Evolutionary conservation across 2,113 vertebrate genomes (phyloP), one percentile per base, ranked within the genome.

Genomic region (Gymnarchus niloticus): DNA sequence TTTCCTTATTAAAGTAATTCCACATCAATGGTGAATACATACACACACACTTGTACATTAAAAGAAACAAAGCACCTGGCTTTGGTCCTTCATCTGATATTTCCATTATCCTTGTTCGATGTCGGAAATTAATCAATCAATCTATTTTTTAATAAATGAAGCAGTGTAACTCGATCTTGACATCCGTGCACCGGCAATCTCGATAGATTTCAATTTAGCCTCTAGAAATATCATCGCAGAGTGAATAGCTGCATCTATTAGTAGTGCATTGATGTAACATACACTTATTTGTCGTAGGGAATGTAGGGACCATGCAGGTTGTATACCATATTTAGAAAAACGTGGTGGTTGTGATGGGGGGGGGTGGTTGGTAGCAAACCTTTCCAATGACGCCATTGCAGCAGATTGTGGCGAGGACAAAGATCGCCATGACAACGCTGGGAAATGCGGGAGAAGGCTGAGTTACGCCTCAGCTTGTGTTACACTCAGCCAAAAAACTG

Each of bases 391-490:
- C 85, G 85, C 59, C 85, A 86, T 83, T 83, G 85, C 85, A 86
- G 85, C 80, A 86, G 85, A 86, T 61, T 83, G 85, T 69, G 14
- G 80, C 78, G 57, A 86, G 85, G 80, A 86, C 80, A 86, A 86
- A 86, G 85, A 86, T 86, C 78, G 57, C 85, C 85, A 86, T 86
- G 85, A 86, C 85, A 86, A 86, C 85, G 57, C 46, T 23, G 48
- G 28, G 85, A 69, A 86, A 86, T 52, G 80, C 85, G 73, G 28
- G 78, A n/a, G 80, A 21, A 54, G 51, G 49, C 51, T 49, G 77
- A 59, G 76, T 52, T 78, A 78, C 73, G 54, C 48, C 52, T 28
- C 19, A 76, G 84, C 85, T 85, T 76, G 83, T 48, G 37, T 80
- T 77, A 85, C 84, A 85, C 41, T 23, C 49, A 81, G n/a, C 65